Evolutionary conservation across 2,797 vertebrate species (phyloP).

Genomic region (Thripadectes ignobilis): DNA sequence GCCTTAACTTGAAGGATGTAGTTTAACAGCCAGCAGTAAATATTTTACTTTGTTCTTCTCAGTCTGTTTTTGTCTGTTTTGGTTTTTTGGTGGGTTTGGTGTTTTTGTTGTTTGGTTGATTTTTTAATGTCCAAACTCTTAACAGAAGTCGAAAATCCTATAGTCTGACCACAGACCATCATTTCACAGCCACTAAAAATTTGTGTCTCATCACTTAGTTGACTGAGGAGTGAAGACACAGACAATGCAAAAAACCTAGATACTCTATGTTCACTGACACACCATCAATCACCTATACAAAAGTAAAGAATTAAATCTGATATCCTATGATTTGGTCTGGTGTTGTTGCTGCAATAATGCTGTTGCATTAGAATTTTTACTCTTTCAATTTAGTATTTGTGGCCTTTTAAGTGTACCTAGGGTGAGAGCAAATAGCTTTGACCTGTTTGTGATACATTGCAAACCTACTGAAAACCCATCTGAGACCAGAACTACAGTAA

Average conservation of each 20-base stretch:
- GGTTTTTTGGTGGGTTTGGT: background rate
- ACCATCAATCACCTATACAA: background rate
- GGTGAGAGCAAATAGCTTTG: background rate
- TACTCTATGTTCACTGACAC: background rate
- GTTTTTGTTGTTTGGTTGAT: too few relatives aligned
- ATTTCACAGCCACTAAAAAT: conserved; percentile 13
- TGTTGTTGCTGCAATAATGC: background rate
- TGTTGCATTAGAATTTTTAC: background rate
- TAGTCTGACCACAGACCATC: conserved; percentile 1
- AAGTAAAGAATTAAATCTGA: background rate
- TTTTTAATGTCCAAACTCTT: background rate
- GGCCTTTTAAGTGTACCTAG: background rate
- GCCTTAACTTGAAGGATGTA: conserved; percentile 63
- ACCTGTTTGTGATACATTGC: background rate
- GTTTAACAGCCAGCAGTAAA: conserved; percentile 64
- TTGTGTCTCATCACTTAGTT: background rate
- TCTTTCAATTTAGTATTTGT: background rate
- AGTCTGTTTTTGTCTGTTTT: conserved; percentile 43
- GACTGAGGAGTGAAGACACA: background rate
- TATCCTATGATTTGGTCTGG: background rate
- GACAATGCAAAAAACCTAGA: background rate
- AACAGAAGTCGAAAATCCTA: conserved; percentile 22
- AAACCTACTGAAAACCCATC: background rate
- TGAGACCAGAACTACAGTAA: background rate
- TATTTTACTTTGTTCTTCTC: conserved; percentile 67